Conservation (phyloP, 2,888 invertebrate genomes). For the Tenthredo livida region DNA sequence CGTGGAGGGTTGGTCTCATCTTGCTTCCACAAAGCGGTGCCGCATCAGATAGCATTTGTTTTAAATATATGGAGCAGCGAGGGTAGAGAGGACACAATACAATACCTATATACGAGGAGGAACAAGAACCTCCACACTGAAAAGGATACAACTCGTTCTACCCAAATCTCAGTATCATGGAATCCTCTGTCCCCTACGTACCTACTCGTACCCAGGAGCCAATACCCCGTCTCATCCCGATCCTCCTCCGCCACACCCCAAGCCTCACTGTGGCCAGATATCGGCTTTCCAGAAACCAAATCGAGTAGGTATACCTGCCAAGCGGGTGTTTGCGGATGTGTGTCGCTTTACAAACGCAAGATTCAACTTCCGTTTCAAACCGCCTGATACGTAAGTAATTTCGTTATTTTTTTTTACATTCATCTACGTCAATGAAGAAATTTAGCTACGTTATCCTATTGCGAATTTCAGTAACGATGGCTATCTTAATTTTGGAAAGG, state of each 20-base stretch:
- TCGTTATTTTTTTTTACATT: background rate
- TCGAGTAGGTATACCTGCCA: slow-evolving; percentile 54
- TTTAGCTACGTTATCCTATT: background rate
- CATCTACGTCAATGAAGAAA: background rate
- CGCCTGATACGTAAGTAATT: background rate
- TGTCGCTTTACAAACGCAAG: slow-evolving; percentile 58
- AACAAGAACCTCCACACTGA: slow-evolving; percentile 38
- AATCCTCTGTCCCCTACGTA: slow-evolving; percentile 57
- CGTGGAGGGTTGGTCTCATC: slow-evolving; percentile 69
- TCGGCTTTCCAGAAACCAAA: slow-evolving; percentile 77
- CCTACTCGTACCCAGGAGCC: slow-evolving; percentile 69
- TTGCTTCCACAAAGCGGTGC: slow-evolving; percentile 74
- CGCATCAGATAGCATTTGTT: slow-evolving; percentile 78
- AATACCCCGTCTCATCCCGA: slow-evolving; percentile 63
- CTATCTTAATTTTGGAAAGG: background rate
- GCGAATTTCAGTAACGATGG: too few species aligned
- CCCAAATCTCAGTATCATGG: slow-evolving; percentile 60
- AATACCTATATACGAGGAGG: slow-evolving; percentile 46
- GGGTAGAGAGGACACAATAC: slow-evolving; percentile 61
- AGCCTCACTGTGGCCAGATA: slow-evolving; percentile 75
- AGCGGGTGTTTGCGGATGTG: slow-evolving; percentile 41
- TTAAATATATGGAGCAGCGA: slow-evolving; percentile 77
- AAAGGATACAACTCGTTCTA: slow-evolving; percentile 68
- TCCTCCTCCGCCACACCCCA: slow-evolving; percentile 57
- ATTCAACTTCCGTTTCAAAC: slow-evolving; percentile 41